Conservation (phyloP, 1,140 invertebrate species). For the Andricus grossulariae region DNA sequence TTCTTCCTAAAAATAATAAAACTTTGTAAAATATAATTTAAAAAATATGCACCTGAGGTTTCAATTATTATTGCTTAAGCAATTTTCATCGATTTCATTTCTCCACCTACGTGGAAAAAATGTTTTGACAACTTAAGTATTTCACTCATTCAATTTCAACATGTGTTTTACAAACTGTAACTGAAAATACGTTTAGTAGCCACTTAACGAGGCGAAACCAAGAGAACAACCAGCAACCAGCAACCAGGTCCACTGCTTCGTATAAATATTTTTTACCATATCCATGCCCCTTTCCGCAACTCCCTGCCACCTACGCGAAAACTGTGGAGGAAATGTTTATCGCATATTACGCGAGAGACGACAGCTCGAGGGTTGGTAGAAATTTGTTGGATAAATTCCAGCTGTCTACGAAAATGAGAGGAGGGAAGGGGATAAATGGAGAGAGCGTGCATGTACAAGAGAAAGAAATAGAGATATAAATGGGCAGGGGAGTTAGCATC, state of each 20-base stretch:
- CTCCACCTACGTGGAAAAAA: no score
- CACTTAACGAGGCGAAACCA: constrained; percentile 13
- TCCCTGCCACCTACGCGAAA: constrained; percentile 3
- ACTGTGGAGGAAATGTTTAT: constrained; percentile 62
- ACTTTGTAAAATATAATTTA: no score
- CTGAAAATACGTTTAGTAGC: not conserved
- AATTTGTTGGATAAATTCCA: constrained; percentile 72
- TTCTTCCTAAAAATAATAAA: no score
- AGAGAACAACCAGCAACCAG: not conserved
- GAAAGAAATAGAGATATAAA: constrained; percentile 32
- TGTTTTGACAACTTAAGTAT: not conserved
- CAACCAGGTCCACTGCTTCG: constrained; percentile 34
- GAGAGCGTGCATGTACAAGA: constrained; percentile 46
- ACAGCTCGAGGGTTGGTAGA: constrained; percentile 51
- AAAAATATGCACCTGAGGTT: no score
- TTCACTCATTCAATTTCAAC: not conserved
- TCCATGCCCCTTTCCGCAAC: not conserved
- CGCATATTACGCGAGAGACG: constrained; percentile 61
- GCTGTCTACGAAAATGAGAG: constrained; percentile 56
- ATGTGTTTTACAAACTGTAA: not conserved
- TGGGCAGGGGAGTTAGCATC: constrained; percentile 59
- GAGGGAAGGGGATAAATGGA: constrained; percentile 25
- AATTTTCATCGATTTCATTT: no score
- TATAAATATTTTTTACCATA: constrained; percentile 55
- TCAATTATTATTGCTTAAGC: no score